Evolutionary conservation across 2,888 invertebrate genomes (phyloP), one percentile per base, ranked within the genome.

Genomic region (Parnassius apollo): DNA sequence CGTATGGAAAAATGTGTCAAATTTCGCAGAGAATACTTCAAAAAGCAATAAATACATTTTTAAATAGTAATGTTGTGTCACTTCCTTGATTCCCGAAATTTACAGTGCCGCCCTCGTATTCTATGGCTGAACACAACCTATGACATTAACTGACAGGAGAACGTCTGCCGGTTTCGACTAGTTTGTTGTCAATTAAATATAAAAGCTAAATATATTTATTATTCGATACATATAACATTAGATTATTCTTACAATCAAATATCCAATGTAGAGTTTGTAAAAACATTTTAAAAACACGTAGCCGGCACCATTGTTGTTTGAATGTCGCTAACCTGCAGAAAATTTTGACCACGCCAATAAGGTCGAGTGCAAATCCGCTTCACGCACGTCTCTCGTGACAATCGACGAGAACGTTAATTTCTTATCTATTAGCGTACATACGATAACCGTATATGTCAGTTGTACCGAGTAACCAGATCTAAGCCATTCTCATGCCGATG

Each of bases 371-470:
- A 75, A 81, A 81, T 80, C 77, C 73, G 71, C 67, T 69, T 69
- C 87, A 88, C 86, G 86, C 80, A 68, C 66, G 73, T 66, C 65
- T 75, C 71, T 80, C 88, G 86, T 88, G 88, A 81, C 73, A 65
- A 65, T 68, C 69, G 54, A 69, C 63, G 74, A 49, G 69, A 63
- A 73, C 72, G 72, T 72, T 71, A 68, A 66, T 74, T 73, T 74
- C 77, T 87, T 88, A 89, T 88, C 89, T 80, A 81, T 87, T 87
- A 86, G 75, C 85, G 76, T 71, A 75, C 69, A 68, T 68, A 69
- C 74, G 88, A 89, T 89, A 89, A 89, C 74, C 66, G 67, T 62
- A 68, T 76, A 67, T 62, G 68, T 76, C 75, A 72, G 84, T 76
- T 81, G 59, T 35, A 35, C 35, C 7, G 7, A 7, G 35, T 59